Percentiles rank a stretch among this genome's conserved stretches.
These are phyloP conservation scores for Drosophila cardini DNA, from an alignment of 1,140 invertebrate species.

Conservation along the genomic window DNA sequence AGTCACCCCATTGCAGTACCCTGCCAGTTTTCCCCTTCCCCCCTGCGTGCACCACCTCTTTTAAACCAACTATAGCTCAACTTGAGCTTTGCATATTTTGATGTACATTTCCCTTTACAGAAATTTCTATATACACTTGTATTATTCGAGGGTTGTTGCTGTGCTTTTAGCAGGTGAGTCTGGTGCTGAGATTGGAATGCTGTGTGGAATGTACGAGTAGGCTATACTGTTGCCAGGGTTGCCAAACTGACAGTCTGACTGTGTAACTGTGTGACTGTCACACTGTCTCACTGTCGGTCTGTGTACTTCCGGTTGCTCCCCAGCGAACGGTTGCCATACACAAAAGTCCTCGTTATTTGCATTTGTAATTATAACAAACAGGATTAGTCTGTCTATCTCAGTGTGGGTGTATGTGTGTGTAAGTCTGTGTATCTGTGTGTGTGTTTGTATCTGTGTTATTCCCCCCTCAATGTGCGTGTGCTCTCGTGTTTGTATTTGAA, in stretches of 20 bases:
- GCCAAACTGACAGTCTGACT: slow-evolving; percentile 5
- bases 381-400: slow-evolving; percentile 70
- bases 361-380: slow-evolving; percentile 85
- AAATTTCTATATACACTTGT: neutral
- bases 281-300: neutral
- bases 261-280: slow-evolving; percentile 2
- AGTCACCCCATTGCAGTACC: neutral
- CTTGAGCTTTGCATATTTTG: slow-evolving; percentile 50
- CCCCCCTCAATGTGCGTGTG: slow-evolving; percentile 14
- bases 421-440: slow-evolving; percentile 3
- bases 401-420: slow-evolving; percentile 22
- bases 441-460: slow-evolving; percentile 31
- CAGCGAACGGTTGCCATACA: slow-evolving; percentile 51
- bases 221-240: slow-evolving; percentile 34
- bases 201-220: slow-evolving; percentile 31
- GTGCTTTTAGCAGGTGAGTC: slow-evolving; percentile 69
- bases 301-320: slow-evolving; percentile 23
- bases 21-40: neutral
- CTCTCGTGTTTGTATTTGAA: slow-evolving; percentile 60
- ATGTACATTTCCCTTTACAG: slow-evolving; percentile 48
- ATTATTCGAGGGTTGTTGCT: slow-evolving; percentile 68
- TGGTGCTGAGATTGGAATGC: slow-evolving; percentile 7
- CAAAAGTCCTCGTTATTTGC: slow-evolving; percentile 81
- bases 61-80: neutral
- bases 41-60: neutral